Evolutionary conservation across 2,113 vertebrate species (phyloP), one percentile per base, ranked within the genome.

Genomic region (Silurus asotus): DNA sequence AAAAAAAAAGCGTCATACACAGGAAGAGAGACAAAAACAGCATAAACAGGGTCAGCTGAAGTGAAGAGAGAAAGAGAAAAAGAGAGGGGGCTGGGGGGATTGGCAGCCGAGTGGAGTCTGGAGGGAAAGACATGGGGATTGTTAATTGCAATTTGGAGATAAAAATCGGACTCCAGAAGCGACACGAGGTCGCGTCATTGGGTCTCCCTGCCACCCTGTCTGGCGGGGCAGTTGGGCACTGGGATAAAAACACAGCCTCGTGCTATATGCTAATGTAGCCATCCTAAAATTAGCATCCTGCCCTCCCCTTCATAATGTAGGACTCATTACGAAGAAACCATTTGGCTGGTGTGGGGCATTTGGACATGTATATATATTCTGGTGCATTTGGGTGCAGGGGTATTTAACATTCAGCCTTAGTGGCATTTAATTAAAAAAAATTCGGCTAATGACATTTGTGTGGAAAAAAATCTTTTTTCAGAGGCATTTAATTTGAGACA

Each of bases 71-170:
- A 75, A 48, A 59, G 59, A 28, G 25, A 56, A n/a, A 49, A 48
- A 90, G 89, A 88, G 92, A 91, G 65, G 53, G 51, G 37, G 64
- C 28, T 28, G n/a, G 48, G 48, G 14, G 25, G 69, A 37, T 1
- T 11, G 11, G 49, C 56, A 67, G 80, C 72, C 28, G 25, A 59
- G 65, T 75, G 78, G 75, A 69, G 84, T n/a, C 48, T 49, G 67
- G 69, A 70, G 23, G 61, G 79, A 76, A 70, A 79, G 76, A 78
- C 55, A 70, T 91, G 89, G 90, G 92, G 92, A 95, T 95, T 95
- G 95, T 95, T 96, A 93, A 95, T 95, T 93, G 93, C 93, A 89
- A 92, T 90, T 89, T 78, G 85, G 89, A 95, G 94, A 95, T 95
- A 93, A 92, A 94, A 95, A 95, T 95, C 94, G 89, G 93, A 94